These are phyloP conservation scores for Azemiops feae DNA, from an alignment of 2,113 vertebrate species.

Conservation along the genomic window DNA sequence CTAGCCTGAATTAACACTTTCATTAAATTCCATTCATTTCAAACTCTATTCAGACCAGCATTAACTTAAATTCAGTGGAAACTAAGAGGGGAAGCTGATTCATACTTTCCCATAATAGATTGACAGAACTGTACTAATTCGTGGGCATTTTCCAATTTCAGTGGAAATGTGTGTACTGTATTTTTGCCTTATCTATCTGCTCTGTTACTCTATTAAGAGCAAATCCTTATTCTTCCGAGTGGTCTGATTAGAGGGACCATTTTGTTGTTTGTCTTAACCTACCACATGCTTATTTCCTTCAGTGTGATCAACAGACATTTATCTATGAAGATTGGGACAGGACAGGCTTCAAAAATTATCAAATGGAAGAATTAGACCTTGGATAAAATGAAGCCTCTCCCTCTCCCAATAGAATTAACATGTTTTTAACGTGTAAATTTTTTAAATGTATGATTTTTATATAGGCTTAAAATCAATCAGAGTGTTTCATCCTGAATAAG, in stretches of 20 bases:
- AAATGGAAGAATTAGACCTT: constrained; percentile 47
- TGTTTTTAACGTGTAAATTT: constrained; percentile 20
- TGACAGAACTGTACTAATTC: not conserved
- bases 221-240: constrained; percentile 12
- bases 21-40: constrained; percentile 67
- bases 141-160: not conserved
- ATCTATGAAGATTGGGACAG: constrained; percentile 34
- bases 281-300: constrained; percentile 67
- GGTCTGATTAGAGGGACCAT: constrained; percentile 75
- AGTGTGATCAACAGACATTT: constrained; percentile 56
- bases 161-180: not conserved
- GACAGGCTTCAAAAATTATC: constrained; percentile 43
- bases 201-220: constrained; percentile 2
- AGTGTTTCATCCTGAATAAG: constrained; percentile 67
- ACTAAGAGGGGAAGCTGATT: not conserved
- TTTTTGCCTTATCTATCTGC: not conserved
- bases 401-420: constrained; percentile 37
- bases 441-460: constrained; percentile 52
- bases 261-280: constrained; percentile 60
- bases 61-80: constrained; percentile 1
- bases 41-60: constrained; percentile 73
- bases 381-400: constrained; percentile 60
- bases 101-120: not conserved
- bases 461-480: constrained; percentile 55
- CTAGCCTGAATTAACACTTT: constrained; percentile 60